Evolutionary conservation across 2,797 vertebrate species (phyloP), one percentile per base, ranked within the genome.

Genomic region (Lophius americanus): DNA sequence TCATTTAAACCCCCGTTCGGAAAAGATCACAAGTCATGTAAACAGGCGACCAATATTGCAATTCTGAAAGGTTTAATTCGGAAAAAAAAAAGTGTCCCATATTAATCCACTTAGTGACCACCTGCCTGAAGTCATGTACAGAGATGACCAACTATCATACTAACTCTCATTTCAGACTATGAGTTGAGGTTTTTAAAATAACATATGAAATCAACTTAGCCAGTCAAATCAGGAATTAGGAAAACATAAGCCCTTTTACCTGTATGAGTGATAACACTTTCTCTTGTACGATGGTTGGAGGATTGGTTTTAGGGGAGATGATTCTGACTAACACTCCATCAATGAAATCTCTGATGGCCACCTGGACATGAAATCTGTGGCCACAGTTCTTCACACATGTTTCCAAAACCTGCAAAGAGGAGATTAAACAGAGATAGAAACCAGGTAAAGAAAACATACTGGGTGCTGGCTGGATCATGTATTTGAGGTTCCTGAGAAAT

Each of bases 301-400:
- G 97, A 51, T 96, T 99, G 82, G 93, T 95, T 90, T 98, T 99
- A 35, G 97, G 95, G 0, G 95, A 96, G 88, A 99, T 96, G 85
- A 98, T 96, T 91, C 96, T 98, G 78, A 99, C 98, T 87, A 99
- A 88, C 42, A 99, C 94, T 0, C 96, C 96, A 0, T 99, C 98
- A 0, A 99, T 97, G 86, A 99, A 99, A 82, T 99, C 98, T 50
- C 97, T 93, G 85, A 92, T 97, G 70, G 97, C 96, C 74, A 99
- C 96, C 0, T 96, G 95, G 67, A 96, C 73, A 0, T 99, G 98
- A 88, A 99, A 99, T 76, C 98, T 96, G 85, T 99, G 98, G 51
- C 98, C 98, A 3, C 98, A 99, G 93, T 99, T 99, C 92, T 99
- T 99, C 82, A 99, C 98, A 60, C 98, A 99, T 0, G 98, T 98